Base-by-base conservation (phyloP, 2,888 invertebrate species). In the Acrobasis repandana region DNA sequence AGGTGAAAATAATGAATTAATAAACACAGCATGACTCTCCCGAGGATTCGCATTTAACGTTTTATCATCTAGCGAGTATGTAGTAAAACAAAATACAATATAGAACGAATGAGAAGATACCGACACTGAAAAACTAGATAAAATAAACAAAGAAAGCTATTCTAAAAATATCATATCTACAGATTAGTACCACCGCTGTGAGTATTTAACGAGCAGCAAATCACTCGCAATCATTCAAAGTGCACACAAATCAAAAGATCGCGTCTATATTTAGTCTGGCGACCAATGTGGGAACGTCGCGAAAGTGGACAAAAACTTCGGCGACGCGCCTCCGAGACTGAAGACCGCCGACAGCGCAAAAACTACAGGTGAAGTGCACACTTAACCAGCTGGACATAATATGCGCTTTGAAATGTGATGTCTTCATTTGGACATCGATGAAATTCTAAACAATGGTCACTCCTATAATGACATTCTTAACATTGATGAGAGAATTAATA, bases 271-370 rank as follows among this genome's bases (percentile, higher is more conserved):
- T 77, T 79, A 80, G 74, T 74, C 67, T 69, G 65, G 43, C 60
- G 34, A 64, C 63, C 63, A 38, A 43, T 74, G 76, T 81, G 79
- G 80, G 77, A 84, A 81, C 76, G 82, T 67, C 78, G 83, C 82
- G 86, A 88, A 88, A 88, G 87, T 86, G 76, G 73, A 83, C 81
- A 89, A 89, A 88, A 88, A 83, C 79, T 70, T 72, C 71, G 82
- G 83, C 85, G 86, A 73, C 82, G 75, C 69, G 65, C 75, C 73
- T 73, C 67, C 69, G 81, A 56, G 64, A 60, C 61, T 64, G 76
- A 77, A 77, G 81, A 71, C 69, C 70, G 64, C 68, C 67, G 46
- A 52, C 52, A 16, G 63, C 63, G 65, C 68, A 84, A 80, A 84
- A 82, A 75, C 70, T 63, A 73, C 75, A 76, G 85, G 79, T 80